A percentile compares a stretch with the other conserved stretches of the same genome.
These are phyloP conservation scores for Toxotes lorentzi DNA, from an alignment of 2,797 vertebrate genomes.

Conservation along the genomic window DNA sequence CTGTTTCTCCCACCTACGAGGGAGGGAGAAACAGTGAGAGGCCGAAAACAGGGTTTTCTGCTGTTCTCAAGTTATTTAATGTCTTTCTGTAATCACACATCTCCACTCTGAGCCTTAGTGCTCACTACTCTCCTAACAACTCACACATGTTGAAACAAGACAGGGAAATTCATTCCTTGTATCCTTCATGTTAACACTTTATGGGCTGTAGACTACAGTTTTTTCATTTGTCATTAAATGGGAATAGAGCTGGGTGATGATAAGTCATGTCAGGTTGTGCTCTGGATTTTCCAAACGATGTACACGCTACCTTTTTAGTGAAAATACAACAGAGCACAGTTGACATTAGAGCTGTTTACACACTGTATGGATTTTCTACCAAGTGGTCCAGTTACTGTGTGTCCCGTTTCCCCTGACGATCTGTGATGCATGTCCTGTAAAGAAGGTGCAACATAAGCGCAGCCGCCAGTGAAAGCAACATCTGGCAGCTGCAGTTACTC, in stretches of 20 bases:
- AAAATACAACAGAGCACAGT: background rate
- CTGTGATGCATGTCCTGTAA: background rate
- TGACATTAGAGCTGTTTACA: constrained; percentile 38
- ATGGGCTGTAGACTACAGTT: background rate
- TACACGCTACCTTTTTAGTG: constrained; percentile 9
- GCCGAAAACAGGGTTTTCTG: background rate
- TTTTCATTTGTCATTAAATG: background rate
- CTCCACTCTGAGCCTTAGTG: background rate
- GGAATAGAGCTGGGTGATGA: background rate
- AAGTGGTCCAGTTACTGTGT: constrained; percentile 4
- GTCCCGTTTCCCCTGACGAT: background rate
- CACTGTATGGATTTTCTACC: constrained; percentile 57
- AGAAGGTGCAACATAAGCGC: background rate
- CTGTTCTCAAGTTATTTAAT: background rate
- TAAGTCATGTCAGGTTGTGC: background rate
- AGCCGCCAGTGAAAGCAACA: background rate
- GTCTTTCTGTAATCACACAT: background rate
- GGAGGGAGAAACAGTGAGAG: background rate
- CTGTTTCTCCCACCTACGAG: background rate
- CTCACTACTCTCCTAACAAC: background rate
- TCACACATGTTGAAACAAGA: background rate
- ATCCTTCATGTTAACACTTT: background rate
- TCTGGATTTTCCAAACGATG: constrained; percentile 46
- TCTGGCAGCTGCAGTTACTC: background rate
- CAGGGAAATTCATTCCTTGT: background rate